Conservation (phyloP, 2,113 vertebrate species). For the Clarias magur region DNA sequence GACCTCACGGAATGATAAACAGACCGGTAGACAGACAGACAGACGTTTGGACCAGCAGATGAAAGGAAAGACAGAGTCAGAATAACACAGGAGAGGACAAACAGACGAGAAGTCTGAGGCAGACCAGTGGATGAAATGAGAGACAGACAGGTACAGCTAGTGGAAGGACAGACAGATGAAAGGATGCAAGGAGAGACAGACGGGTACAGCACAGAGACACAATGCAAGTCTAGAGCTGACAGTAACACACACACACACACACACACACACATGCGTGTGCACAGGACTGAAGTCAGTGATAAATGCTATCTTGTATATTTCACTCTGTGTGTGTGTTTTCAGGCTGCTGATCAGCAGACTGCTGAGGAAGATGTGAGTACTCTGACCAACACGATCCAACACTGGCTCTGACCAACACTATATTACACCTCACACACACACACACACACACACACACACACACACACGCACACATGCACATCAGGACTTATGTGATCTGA, state of each 20-base stretch:
- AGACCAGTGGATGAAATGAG: background rate
- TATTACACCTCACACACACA: background rate
- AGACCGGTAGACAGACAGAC: background rate
- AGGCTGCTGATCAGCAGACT: slow-evolving; percentile 77
- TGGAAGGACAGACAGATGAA: background rate
- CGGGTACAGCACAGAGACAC: background rate
- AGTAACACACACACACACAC: background rate
- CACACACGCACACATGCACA: background rate
- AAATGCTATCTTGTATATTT: background rate
- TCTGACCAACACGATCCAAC: background rate
- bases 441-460: background rate
- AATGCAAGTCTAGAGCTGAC: background rate
- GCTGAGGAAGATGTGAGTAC: slow-evolving; percentile 77
- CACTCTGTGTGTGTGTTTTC: slow-evolving; percentile 36
- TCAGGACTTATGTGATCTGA: background rate
- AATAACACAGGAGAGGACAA: background rate
- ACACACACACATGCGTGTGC: background rate
- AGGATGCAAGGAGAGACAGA: background rate
- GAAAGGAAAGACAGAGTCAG: background rate
- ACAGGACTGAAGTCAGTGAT: background rate
- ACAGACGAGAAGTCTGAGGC: background rate
- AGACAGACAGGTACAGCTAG: background rate
- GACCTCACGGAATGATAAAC: too few relatives aligned
- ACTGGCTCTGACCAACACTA: background rate
- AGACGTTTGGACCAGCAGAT: background rate